Conservation (phyloP, 2,888 invertebrate species). For the Lasioglossum villosulum region DNA sequence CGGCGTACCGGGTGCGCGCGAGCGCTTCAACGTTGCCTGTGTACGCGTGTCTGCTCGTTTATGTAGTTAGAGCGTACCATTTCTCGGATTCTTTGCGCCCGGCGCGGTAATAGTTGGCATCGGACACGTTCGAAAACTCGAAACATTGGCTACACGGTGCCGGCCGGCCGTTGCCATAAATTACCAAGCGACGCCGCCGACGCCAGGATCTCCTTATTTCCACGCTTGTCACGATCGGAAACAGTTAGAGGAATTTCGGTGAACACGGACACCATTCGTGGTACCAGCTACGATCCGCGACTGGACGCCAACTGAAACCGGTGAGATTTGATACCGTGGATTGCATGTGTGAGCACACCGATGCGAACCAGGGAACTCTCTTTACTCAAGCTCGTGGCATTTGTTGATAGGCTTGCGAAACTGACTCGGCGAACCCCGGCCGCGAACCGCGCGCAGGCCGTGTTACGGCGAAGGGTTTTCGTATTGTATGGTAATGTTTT, state of each 20-base stretch:
- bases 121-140: slow-evolving; percentile 55
- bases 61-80: slow-evolving; percentile 6
- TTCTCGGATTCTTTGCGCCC: slow-evolving; percentile 53
- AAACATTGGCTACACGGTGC: slow-evolving; percentile 48
- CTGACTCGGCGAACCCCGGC: background rate
- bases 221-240: slow-evolving; percentile 49
- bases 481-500: slow-evolving; percentile 22
- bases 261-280: slow-evolving; percentile 26
- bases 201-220: slow-evolving; percentile 53
- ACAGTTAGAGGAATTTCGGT: slow-evolving; percentile 57
- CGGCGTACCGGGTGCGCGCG: slow-evolving; percentile 33
- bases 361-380: background rate
- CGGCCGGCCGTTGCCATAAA: slow-evolving; percentile 48
- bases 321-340: slow-evolving; percentile 11
- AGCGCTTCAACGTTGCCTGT: too few relatives aligned
- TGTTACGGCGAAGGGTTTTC: slow-evolving; percentile 1
- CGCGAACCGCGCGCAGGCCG: background rate
- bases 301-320: background rate
- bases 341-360: background rate
- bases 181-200: slow-evolving; percentile 26
- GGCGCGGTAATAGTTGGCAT: slow-evolving; percentile 48
- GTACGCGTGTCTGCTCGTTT: background rate
- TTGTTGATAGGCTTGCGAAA: slow-evolving; percentile 4
- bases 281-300: background rate
- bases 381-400: slow-evolving; percentile 11